Percentiles rank a stretch among this genome's conserved stretches.
These are phyloP conservation scores for Meloe dianella DNA, from an alignment of 2,888 invertebrate species.

Conservation along the genomic window DNA sequence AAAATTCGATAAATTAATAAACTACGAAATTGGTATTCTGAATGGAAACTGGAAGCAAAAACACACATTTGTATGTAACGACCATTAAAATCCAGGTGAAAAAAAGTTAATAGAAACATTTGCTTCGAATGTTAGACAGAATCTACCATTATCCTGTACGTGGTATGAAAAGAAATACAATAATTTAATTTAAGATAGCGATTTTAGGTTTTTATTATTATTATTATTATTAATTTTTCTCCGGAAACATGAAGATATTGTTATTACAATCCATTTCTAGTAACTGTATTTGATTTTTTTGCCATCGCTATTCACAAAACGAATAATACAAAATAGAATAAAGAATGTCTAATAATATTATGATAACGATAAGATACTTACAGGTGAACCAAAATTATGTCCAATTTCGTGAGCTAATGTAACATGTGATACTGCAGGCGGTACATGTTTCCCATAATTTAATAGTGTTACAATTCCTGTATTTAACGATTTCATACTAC, in stretches of 20 bases:
- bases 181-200: background rate
- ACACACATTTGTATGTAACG: background rate
- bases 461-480: slow-evolving; percentile 97
- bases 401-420: slow-evolving; percentile 99
- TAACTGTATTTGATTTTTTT: too few relatives aligned
- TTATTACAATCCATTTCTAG: too few relatives aligned
- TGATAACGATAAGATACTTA: slow-evolving; percentile 65
- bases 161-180: background rate
- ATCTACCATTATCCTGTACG: background rate
- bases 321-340: background rate
- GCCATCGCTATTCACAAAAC: too few relatives aligned
- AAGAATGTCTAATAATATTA: too few relatives aligned
- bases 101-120: background rate
- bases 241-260: too few relatives aligned
- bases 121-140: background rate
- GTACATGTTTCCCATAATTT: slow-evolving; percentile 97
- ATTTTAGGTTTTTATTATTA: too few relatives aligned
- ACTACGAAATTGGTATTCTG: background rate
- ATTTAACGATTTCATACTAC: slow-evolving; percentile 92
- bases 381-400: slow-evolving; percentile 98
- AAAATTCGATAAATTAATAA: background rate
- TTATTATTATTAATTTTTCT: too few relatives aligned
- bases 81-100: background rate
- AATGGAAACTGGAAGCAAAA: background rate
- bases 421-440: slow-evolving; percentile 97